phyloP scores from a whole-genome alignment of 2,888 invertebrate species.

The Diplazon laetatorius region DNA sequence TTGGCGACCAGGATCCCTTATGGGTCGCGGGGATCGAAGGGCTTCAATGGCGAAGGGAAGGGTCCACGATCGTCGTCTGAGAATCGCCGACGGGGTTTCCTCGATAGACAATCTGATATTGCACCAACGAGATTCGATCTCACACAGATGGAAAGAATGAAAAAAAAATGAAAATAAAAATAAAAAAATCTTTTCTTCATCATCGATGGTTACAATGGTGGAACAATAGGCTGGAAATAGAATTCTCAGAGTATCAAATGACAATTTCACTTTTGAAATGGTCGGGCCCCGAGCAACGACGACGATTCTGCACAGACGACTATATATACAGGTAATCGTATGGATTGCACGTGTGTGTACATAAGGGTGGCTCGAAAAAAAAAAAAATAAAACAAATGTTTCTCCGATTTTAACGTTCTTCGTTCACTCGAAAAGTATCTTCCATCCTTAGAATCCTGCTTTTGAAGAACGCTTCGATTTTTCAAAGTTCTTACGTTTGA shows the following conservation, averaged over 20 bases:
- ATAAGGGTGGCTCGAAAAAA: no score
- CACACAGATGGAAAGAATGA: slow-evolving; percentile 15
- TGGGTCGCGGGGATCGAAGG: not conserved
- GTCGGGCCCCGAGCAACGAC: slow-evolving; percentile 46
- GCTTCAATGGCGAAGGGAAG: no score
- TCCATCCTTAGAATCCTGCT: no score
- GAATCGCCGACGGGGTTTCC: slow-evolving; percentile 25
- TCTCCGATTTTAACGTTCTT: no score
- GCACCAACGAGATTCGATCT: slow-evolving; percentile 57
- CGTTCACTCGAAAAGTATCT: no score
- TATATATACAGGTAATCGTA: slow-evolving; percentile 21
- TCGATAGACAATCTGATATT: slow-evolving; percentile 56
- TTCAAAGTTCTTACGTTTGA: no score
- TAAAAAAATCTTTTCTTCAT: slow-evolving; percentile 36
- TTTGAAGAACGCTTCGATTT: no score
- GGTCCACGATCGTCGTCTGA: not conserved
- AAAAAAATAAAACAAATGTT: no score
- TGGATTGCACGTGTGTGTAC: not conserved
- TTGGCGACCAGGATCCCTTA: not conserved
- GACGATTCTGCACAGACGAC: no score
- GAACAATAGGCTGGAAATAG: slow-evolving; percentile 73
- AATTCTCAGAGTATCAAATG: slow-evolving; percentile 82
- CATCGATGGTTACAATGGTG: slow-evolving; percentile 56
- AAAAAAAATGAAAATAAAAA: slow-evolving; percentile 11
- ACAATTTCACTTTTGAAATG: slow-evolving; percentile 78